A percentile compares a stretch with the other conserved stretches of the same genome.
Conservation (phyloP, 2,797 vertebrate genomes). For the Rhinella marina region DNA sequence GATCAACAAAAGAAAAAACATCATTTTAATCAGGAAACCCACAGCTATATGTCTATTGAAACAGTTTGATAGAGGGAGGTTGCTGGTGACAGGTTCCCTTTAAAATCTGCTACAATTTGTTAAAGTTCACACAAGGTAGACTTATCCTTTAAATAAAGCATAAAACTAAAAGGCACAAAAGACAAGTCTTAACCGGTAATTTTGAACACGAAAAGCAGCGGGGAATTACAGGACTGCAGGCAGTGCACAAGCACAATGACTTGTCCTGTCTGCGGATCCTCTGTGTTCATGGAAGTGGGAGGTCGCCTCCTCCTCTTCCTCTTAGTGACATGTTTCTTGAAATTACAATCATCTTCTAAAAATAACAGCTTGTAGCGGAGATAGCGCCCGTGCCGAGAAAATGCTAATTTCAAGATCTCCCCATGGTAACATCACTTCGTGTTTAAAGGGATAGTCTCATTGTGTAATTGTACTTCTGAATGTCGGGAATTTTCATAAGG, state of each 20-base stretch:
- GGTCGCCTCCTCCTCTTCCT: slow-evolving; percentile 63
- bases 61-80: no score
- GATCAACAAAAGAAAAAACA: no score
- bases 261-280: neutral
- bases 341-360: slow-evolving; percentile 85
- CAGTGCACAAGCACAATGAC: neutral
- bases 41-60: no score
- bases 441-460: slow-evolving; percentile 62
- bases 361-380: slow-evolving; percentile 86
- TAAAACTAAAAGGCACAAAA: neutral
- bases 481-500: neutral
- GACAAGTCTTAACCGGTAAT: neutral
- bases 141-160: neutral
- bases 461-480: neutral
- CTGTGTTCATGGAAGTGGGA: slow-evolving; percentile 12
- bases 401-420: slow-evolving; percentile 85
- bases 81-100: no score
- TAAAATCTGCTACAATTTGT: neutral
- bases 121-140: slow-evolving; percentile 12
- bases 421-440: slow-evolving; percentile 82
- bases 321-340: slow-evolving; percentile 27
- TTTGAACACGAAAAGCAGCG: neutral
- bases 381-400: slow-evolving; percentile 75
- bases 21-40: no score
- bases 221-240: slow-evolving; percentile 13